A percentile compares a stretch with the other conserved stretches of the same genome.
These are phyloP conservation scores for Arenicola marina DNA, from an alignment of 2,888 invertebrate genomes.

Conservation along the genomic window DNA sequence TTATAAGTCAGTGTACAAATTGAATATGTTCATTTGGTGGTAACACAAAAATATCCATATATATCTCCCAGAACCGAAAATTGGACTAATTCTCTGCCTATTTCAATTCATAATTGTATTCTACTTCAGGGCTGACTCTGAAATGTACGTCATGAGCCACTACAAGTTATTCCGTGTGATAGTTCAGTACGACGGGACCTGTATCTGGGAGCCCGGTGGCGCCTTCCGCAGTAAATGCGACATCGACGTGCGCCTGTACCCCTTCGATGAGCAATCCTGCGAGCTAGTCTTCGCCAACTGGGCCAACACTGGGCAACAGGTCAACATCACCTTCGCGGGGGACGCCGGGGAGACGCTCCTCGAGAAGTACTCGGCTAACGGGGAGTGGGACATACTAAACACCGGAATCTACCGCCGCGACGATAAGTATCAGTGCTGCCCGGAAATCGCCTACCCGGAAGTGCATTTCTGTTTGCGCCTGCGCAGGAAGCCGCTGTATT, in stretches of 20 bases:
- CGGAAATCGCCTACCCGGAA: background rate
- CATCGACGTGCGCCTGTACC: background rate
- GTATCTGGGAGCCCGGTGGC: background rate
- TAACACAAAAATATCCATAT: no score
- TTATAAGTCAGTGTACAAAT: no score
- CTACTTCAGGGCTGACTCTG: background rate
- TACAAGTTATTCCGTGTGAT: background rate
- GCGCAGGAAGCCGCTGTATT: background rate
- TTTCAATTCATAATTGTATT: no score
- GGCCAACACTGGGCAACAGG: background rate
- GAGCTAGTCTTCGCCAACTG: conserved; percentile 1
- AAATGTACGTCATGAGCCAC: background rate
- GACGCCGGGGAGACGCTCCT: background rate
- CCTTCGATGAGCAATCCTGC: background rate
- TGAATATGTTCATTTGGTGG: no score
- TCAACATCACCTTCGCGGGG: background rate
- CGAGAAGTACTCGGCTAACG: background rate
- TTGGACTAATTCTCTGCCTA: no score
- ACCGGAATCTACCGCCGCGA: background rate
- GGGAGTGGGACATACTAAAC: background rate
- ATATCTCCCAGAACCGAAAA: no score
- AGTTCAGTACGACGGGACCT: background rate
- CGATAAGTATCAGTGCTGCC: background rate
- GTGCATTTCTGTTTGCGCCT: background rate
- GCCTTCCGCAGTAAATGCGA: background rate